Evolutionary conservation across 2,888 invertebrate species (phyloP).

Genomic region (Ormyrus labotus): DNA sequence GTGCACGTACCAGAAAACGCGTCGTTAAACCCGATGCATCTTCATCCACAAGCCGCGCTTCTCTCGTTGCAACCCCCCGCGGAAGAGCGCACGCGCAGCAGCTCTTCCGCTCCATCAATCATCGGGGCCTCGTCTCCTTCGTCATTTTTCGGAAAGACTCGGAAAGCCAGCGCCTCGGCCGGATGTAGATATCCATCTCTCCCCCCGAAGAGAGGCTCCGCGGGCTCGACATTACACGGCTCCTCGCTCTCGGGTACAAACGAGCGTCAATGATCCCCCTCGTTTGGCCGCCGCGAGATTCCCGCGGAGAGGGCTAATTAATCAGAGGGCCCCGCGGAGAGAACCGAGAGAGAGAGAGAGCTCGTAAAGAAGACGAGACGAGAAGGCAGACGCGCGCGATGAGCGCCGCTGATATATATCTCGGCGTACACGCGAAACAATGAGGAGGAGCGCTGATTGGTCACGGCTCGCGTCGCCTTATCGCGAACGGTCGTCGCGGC

Average conservation of each 20-base stretch:
- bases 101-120: constrained; percentile 12
- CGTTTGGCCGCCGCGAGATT: neutral
- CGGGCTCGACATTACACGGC: constrained; percentile 7
- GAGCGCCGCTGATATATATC: neutral
- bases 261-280: constrained; percentile 26
- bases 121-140: neutral
- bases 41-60: neutral
- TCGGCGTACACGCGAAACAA: neutral
- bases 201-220: constrained; percentile 27
- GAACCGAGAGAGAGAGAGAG: too few species aligned
- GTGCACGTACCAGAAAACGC: neutral
- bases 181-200: constrained; percentile 64
- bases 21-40: neutral
- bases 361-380: neutral
- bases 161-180: constrained; percentile 64
- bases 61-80: neutral
- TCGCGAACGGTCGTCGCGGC: constrained; percentile 13
- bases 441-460: constrained; percentile 2
- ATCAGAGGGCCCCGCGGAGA: neutral
- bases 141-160: constrained; percentile 63
- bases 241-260: neutral
- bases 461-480: neutral
- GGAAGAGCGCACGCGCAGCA: too few species aligned
- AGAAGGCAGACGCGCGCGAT: neutral
- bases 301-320: constrained; percentile 41